Evolutionary conservation across 1,140 invertebrate species (phyloP).

Genomic region (Magallana angulata): DNA sequence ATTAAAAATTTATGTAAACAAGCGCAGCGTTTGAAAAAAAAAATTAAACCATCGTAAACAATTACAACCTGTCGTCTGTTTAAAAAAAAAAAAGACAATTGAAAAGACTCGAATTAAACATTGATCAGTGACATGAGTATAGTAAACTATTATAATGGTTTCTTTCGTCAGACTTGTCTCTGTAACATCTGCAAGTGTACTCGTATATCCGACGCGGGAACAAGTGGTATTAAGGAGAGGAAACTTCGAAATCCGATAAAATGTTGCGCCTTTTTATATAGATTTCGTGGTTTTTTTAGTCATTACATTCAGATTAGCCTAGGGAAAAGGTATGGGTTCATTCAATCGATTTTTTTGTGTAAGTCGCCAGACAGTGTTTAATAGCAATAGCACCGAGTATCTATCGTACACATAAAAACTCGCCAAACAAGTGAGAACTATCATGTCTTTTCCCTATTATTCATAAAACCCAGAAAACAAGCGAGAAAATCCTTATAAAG

Average conservation of each 20-base stretch:
- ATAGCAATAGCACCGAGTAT: neutral
- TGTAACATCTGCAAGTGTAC: conserved; percentile 20
- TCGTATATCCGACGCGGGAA: conserved; percentile 20
- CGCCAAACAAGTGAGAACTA: conserved; percentile 2
- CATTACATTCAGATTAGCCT: conserved; percentile 5
- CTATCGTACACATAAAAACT: neutral
- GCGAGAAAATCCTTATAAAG: conserved; percentile 20
- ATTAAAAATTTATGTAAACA: conserved; percentile 11
- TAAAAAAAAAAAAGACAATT: neutral
- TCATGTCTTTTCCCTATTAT: conserved; percentile 15
- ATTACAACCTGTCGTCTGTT: conserved; percentile 12
- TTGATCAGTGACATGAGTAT: neutral
- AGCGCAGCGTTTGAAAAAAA: neutral
- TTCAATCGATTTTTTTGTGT: neutral
- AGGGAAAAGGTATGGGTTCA: neutral
- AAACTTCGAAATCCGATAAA: conserved; percentile 2
- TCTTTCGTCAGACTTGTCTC: neutral
- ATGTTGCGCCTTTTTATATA: neutral
- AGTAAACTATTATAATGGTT: neutral
- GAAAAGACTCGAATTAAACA: neutral
- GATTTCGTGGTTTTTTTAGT: neutral
- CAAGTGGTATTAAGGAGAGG: neutral
- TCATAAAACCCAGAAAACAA: neutral
- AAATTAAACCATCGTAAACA: neutral
- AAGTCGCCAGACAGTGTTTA: neutral